Base-by-base conservation (phyloP, 2,888 invertebrate genomes). In the Ophonus ardosiacus region DNA sequence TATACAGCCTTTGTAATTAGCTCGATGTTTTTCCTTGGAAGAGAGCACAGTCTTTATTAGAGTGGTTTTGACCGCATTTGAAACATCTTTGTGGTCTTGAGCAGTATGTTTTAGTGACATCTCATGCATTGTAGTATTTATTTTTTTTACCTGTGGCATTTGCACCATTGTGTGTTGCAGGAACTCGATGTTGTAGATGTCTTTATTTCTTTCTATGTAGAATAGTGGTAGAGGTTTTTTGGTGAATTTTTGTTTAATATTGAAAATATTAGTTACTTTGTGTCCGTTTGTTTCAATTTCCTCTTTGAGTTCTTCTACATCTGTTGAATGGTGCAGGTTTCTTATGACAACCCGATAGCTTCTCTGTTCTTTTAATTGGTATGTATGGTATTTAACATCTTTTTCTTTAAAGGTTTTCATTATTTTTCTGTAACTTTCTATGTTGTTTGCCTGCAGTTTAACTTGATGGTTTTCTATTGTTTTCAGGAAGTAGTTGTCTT, bases 261-360 rank as follows among this genome's bases (percentile, higher is more conserved):
- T 76, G 63, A 57, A 71, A 15, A 85, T 76, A 18, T 85, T 71
- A 10, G 68, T 56, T 43, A 85, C 81, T 21, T 65, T 71, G 21
- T 85, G 80, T 10, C 59, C 74, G 5, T 81, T 56, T 71, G 57
- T 31, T 81, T 71, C 51, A 31, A 85, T 15, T 74, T 56, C 85
- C 0, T 6, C 8, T 79, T 71, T 85, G 65, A 81, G 61, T 68
- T 40, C 71, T 3, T 80, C 71, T 8, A 38, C 1, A 17, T 71
- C 74, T 8, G 85, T 85, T 7, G 81, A 59, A 74, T 82, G 80
- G 43, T 85, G 85, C 8, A 76, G 7, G 57, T 85, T 85, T 74
- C 51, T 74, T 1, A 74, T 38, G 2, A 74, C 10, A 7, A 56
- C 8, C 13, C 76, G 76, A 56, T 24, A 24, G 24, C 1, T 24